Conservation (phyloP, 2,113 vertebrate species). For the Labeo rohita region DNA sequence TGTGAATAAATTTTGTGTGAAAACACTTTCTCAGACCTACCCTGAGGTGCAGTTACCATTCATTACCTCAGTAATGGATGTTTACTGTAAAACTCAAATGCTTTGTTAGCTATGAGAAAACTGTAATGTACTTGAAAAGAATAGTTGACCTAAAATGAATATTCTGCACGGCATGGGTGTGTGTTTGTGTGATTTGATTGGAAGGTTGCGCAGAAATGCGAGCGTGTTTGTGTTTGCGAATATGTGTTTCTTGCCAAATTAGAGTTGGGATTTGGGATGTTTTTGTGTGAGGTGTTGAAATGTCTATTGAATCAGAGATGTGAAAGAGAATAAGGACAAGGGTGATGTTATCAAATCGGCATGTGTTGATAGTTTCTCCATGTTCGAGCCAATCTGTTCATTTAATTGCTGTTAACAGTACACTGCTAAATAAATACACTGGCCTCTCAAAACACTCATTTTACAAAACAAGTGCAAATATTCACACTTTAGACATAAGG, state of each 20-base stretch:
- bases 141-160: neutral
- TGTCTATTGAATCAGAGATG: neutral
- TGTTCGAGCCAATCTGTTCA: neutral
- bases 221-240: neutral
- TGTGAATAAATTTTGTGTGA: neutral
- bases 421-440: constrained; percentile 1
- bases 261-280: neutral
- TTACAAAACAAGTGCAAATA: neutral
- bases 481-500: neutral
- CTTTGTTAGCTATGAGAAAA: neutral
- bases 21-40: constrained; percentile 8
- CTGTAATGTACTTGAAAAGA: neutral
- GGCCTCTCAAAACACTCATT: neutral
- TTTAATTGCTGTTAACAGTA: neutral
- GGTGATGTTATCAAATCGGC: constrained; percentile 7
- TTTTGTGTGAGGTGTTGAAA: constrained; percentile 12
- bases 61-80: constrained; percentile 1
- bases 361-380: neutral
- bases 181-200: neutral
- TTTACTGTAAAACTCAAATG: neutral
- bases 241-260: constrained; percentile 19
- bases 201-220: neutral
- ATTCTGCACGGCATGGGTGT: neutral
- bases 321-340: neutral
- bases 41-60: constrained; percentile 3